These are phyloP conservation scores for Tamandua tetradactyla DNA, from an alignment of 2,797 vertebrate species.

Conservation along the genomic window DNA sequence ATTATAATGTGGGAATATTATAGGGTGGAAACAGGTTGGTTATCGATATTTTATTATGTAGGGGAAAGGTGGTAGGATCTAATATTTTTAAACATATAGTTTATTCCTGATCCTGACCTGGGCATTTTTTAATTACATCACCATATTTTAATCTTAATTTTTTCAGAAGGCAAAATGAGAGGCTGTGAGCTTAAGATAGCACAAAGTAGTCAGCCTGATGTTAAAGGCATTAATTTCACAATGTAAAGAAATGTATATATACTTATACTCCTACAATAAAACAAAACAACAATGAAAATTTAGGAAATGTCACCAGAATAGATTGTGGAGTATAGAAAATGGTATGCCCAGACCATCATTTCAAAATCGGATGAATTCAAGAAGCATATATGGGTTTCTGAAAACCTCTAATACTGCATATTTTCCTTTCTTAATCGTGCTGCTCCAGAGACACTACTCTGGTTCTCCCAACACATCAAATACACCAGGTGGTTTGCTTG, in stretches of 20 bases:
- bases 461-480: neutral
- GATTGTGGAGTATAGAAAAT: neutral
- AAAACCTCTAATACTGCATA: neutral
- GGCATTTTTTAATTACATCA: neutral
- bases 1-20: neutral
- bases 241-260: neutral
- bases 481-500: neutral
- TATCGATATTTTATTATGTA: constrained; percentile 35
- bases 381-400: neutral
- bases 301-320: neutral
- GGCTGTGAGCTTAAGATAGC: neutral
- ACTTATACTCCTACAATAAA: constrained; percentile 1
- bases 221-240: neutral
- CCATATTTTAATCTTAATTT: neutral
- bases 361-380: constrained; percentile 12
- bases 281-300: neutral
- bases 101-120: neutral
- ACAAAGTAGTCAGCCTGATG: neutral
- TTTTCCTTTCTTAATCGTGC: neutral
- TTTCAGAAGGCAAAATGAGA: neutral
- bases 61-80: neutral
- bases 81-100: neutral
- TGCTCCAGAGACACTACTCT: neutral
- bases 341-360: neutral
- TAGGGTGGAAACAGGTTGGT: neutral